Evolutionary conservation across 2,888 invertebrate genomes (phyloP).

Genomic region (Philopedon plagiatum): DNA sequence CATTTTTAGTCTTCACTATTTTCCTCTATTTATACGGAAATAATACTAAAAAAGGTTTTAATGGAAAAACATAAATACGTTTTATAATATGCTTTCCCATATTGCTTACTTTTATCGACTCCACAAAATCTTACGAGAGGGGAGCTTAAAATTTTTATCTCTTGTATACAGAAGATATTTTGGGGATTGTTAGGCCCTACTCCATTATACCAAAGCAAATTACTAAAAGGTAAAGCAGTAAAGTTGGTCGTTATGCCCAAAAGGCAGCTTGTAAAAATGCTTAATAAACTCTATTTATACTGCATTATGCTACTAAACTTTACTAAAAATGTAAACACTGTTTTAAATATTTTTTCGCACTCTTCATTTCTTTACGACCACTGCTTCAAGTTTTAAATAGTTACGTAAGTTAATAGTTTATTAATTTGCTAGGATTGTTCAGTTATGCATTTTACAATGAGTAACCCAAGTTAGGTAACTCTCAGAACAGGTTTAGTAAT

Average conservation of each 20-base stretch:
- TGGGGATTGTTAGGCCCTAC: neutral
- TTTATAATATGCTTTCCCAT: neutral
- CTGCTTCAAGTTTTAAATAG: neutral
- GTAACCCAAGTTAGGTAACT: too few relatives aligned
- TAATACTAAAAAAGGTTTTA: too few relatives aligned
- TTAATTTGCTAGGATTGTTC: neutral
- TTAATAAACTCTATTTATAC: constrained; percentile 10
- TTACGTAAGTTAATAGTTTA: neutral
- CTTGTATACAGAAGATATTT: neutral
- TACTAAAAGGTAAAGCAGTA: neutral
- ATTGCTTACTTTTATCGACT: neutral
- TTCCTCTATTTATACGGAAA: too few relatives aligned
- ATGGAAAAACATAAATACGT: too few relatives aligned
- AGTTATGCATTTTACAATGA: neutral
- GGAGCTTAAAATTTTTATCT: constrained; percentile 7
- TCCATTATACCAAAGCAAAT: constrained; percentile 19
- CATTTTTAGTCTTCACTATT: too few relatives aligned
- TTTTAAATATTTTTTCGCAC: neutral
- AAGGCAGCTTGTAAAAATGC: neutral
- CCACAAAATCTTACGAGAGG: neutral
- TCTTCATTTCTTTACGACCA: neutral
- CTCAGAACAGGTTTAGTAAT: too few relatives aligned
- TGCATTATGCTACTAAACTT: constrained; percentile 9
- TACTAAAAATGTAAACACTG: constrained; percentile 3
- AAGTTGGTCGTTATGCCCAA: neutral